Base-by-base conservation (phyloP, 2,888 invertebrate species). In the Harpalus rubripes region DNA sequence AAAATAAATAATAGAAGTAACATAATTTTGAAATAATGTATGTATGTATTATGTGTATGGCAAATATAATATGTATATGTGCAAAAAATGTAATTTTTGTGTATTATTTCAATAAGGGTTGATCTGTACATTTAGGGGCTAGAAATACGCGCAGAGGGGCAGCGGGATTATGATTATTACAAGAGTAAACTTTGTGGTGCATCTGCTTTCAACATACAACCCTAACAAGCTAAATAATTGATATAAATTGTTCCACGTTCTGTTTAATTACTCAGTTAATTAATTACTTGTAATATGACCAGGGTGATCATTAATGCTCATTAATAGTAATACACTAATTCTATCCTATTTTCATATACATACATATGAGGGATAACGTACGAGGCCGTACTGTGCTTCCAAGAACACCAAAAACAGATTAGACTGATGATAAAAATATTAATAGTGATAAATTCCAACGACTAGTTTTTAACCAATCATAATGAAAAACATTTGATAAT, bases 191-290 rank as follows among this genome's bases (percentile, higher is more conserved):
- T 84, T 84, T 84, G 84, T 39, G 84, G 84, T 84, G 84, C 84
- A 84, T 83, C 83, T 83, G 83, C 83, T 83, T 83, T 83, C 84
- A 84, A 84, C 83, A 76, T 83, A 76, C 84, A 84, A 84, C 84
- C 84, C 84, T 84, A 84, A 84, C 84, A 84, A 84, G 84, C 84
- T 84, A 84, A 84, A 84, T 84, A 84, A 84, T 84, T 84, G 84
- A 84, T 84, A 84, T 84, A 84, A 84, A 84, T 84, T 61, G 84
- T 84, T 76, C 78, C 78, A 76, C 84, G 84, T 84, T 84, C 84
- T 84, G 84, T 84, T 84, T 84, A 84, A 84, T 84, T 84, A 84
- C 84, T 39, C 63, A 84, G 61, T 84, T 84, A 84, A 84, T 84
- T 84, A 84, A 84, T 84, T 84, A 84, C 84, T 84, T 84, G 84